These are phyloP conservation scores for Fabriciana adippe DNA, from an alignment of 2,888 invertebrate species.

Conservation along the genomic window DNA sequence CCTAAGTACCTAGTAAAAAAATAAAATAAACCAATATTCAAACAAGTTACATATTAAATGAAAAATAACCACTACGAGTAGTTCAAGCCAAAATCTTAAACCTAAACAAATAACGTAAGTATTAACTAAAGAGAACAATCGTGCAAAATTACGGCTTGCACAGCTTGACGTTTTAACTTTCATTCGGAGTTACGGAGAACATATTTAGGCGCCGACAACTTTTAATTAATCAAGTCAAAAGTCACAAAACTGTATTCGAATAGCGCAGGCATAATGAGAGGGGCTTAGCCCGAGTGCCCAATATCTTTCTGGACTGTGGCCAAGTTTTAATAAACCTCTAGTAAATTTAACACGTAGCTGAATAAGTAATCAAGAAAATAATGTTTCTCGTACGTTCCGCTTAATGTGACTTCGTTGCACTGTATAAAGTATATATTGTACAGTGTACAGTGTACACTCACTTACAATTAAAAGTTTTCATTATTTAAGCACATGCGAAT, in stretches of 20 bases:
- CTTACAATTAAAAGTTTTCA: conserved; percentile 17
- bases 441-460: background rate
- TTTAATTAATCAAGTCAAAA: conserved; percentile 50
- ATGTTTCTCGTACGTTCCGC: conserved; percentile 43
- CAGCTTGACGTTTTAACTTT: conserved; percentile 21
- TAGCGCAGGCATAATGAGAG: conserved; percentile 40
- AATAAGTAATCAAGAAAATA: conserved; percentile 63
- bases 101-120: conserved; percentile 14
- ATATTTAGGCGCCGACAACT: conserved; percentile 44
- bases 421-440: background rate
- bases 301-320: conserved; percentile 44
- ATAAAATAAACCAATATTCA: too few relatives aligned
- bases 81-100: conserved; percentile 9
- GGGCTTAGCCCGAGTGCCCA: conserved; percentile 42
- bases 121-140: conserved; percentile 15
- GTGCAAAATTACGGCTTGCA: conserved; percentile 20
- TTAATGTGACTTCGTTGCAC: conserved; percentile 27
- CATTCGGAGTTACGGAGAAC: conserved; percentile 27
- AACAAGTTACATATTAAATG: background rate
- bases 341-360: conserved; percentile 47
- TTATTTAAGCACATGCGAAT: conserved; percentile 13
- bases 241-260: conserved; percentile 42
- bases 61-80: background rate
- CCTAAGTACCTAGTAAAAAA: too few relatives aligned
- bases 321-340: conserved; percentile 47